These are phyloP conservation scores for Altica lythri DNA, from an alignment of 2,888 invertebrate species.

Conservation along the genomic window DNA sequence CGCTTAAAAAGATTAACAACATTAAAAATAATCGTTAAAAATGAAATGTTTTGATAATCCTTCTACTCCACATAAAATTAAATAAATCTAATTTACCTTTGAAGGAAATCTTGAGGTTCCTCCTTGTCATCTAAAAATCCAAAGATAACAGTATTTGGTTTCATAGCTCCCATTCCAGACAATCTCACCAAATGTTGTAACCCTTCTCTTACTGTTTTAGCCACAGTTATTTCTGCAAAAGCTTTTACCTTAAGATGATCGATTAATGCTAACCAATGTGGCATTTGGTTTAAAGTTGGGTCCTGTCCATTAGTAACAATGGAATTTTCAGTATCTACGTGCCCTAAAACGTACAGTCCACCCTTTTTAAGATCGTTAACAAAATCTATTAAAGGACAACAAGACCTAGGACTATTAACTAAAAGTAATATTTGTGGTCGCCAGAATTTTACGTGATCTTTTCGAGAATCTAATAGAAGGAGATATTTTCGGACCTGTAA, in stretches of 20 bases:
- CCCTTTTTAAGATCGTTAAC: constrained; percentile 98
- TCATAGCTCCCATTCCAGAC: constrained; percentile 98
- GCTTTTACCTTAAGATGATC: constrained; percentile 96
- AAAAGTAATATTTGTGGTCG: constrained; percentile 93
- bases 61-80: too few relatives aligned
- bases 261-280: constrained; percentile 90
- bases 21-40: constrained; percentile 1
- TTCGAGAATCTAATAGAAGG: constrained; percentile 90
- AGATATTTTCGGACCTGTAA: constrained; percentile 83
- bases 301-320: constrained; percentile 56
- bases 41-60: too few relatives aligned
- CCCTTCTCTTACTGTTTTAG: constrained; percentile 84
- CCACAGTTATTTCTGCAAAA: constrained; percentile 92
- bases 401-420: constrained; percentile 87
- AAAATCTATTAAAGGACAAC: constrained; percentile 92
- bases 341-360: constrained; percentile 85
- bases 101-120: constrained; percentile 79
- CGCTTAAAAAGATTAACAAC: constrained; percentile 54
- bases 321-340: constrained; percentile 71
- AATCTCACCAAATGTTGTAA: constrained; percentile 89
- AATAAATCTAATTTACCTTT: constrained; percentile 64
- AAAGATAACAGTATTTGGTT: constrained; percentile 94
- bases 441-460: constrained; percentile 99
- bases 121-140: constrained; percentile 88
- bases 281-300: constrained; percentile 76